Evolutionary conservation across 2,888 invertebrate species (phyloP).

Genomic region (Apodemia zela): DNA sequence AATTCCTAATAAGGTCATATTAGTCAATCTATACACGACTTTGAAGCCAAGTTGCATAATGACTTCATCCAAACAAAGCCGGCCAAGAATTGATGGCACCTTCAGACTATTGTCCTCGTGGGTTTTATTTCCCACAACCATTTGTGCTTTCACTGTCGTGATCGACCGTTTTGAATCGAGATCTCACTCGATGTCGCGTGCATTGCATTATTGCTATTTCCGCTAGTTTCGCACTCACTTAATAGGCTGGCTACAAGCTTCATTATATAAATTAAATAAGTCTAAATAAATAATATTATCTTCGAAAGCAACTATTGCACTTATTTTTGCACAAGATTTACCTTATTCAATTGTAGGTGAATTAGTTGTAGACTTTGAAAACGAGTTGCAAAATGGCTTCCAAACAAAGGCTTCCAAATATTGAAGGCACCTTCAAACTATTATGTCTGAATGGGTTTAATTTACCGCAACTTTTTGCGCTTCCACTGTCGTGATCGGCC

Average conservation of each 20-base stretch:
- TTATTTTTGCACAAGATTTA: too few relatives aligned
- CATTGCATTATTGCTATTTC: constrained; percentile 24
- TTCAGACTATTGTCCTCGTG: constrained; percentile 19
- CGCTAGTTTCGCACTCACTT: constrained; percentile 17
- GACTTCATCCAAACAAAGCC: constrained; percentile 18
- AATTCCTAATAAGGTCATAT: constrained; percentile 16
- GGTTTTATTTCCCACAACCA: constrained; percentile 19
- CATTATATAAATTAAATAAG: background rate
- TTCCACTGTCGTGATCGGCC: constrained; percentile 56
- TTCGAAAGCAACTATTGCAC: too few relatives aligned
- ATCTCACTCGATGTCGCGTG: constrained; percentile 31
- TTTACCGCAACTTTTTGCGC: constrained; percentile 28
- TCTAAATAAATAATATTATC: too few relatives aligned
- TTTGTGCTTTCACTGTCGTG: constrained; percentile 50
- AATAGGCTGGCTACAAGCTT: constrained; percentile 10
- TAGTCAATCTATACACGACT: constrained; percentile 19
- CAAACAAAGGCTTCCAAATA: constrained; percentile 17
- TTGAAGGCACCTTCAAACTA: constrained; percentile 19
- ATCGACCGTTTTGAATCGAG: constrained; percentile 43
- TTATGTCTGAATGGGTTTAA: constrained; percentile 13
- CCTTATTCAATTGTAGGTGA: too few relatives aligned
- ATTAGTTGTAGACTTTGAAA: background rate
- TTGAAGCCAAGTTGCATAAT: constrained; percentile 17
- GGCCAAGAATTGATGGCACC: constrained; percentile 20
- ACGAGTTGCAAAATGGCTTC: constrained; percentile 16